Base-by-base conservation (phyloP, 2,797 vertebrate genomes). In the Dicrostonyx torquatus region DNA sequence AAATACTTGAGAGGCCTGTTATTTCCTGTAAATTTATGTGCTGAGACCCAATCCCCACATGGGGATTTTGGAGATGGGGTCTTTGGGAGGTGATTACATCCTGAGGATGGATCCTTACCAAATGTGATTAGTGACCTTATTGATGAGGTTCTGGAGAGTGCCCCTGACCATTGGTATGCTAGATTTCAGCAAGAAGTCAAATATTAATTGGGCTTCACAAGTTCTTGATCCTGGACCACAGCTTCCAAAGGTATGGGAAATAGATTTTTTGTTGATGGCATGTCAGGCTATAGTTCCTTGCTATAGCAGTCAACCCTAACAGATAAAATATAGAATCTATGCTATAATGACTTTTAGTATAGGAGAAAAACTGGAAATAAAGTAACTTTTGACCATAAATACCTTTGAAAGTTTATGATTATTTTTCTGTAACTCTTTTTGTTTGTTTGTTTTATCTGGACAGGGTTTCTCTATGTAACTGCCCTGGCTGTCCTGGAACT, bases 351-450 rank as follows among this genome's bases (percentile, higher is more conserved):
- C 1, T 68, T 85, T 84, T 86, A 80, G 40, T 55, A 60, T 60
- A 26, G 92, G 14, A 92, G 58, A 80, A 79, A 95, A 83, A 84
- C 26, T 60, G 7, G 55, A 64, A 87, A 82, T 87, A 75, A 94
- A 92, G 58, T 26, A 76, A 53, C 22, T 60, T 76, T 89, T 13
- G 5, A 37, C 43, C 26, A 94, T 37, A 85, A 66, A 48, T 87
- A 87, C 37, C 87, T 95, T 94, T 64, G 40, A 86, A 58, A 78
- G 31, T 26, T 20, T 62, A 37, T 60, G 26, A 2, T 37, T 77
- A 72, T 55, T 91, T 95, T 95, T 82, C 31, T 53, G 66, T 11
- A 7, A 88, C 6, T 76, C 1, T 85, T 91, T 94, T 40, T 70
- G n/a, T 70, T 70, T 70, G n/a, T 4, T 37, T n/a, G 31, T 20